These are phyloP conservation scores for Lucilia cuprina DNA, from an alignment of 1,140 invertebrate genomes.

Conservation along the genomic window DNA sequence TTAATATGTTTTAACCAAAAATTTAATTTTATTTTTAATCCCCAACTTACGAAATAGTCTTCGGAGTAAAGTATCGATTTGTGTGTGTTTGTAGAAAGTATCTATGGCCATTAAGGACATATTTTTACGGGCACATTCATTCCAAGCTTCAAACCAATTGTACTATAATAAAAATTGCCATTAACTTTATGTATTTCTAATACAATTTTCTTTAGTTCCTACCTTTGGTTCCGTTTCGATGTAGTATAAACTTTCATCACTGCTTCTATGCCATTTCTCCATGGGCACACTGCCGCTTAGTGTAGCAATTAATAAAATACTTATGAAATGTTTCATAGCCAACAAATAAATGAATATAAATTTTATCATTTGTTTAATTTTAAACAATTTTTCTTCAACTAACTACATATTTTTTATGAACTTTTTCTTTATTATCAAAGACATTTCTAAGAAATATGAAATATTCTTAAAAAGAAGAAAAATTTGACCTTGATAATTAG, in stretches of 20 bases:
- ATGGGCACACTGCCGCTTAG: background rate
- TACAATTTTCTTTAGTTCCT: too few relatives aligned
- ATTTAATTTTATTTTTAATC: background rate
- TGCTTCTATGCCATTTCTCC: background rate
- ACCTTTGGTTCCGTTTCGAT: background rate
- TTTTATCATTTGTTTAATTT: background rate
- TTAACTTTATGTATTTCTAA: too few relatives aligned
- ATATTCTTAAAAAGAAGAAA: too few relatives aligned
- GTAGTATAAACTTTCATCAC: background rate
- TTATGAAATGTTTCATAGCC: background rate
- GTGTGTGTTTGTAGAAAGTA: background rate
- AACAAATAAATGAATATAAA: background rate
- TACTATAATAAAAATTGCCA: background rate
- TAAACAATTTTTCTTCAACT: too few relatives aligned
- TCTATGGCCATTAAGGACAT: slow-evolving; percentile 8
- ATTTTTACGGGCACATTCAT: slow-evolving; percentile 26
- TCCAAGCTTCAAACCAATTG: slow-evolving; percentile 12
- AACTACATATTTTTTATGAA: too few relatives aligned
- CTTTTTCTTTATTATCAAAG: too few relatives aligned
- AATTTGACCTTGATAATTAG: too few relatives aligned
- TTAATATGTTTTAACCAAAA: background rate
- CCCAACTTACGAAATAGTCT: background rate
- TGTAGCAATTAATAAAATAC: background rate
- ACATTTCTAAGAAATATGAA: too few relatives aligned
- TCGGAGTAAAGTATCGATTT: background rate